Base-by-base conservation (phyloP, 2,888 invertebrate genomes). In the Tanypteryx hageni region DNA sequence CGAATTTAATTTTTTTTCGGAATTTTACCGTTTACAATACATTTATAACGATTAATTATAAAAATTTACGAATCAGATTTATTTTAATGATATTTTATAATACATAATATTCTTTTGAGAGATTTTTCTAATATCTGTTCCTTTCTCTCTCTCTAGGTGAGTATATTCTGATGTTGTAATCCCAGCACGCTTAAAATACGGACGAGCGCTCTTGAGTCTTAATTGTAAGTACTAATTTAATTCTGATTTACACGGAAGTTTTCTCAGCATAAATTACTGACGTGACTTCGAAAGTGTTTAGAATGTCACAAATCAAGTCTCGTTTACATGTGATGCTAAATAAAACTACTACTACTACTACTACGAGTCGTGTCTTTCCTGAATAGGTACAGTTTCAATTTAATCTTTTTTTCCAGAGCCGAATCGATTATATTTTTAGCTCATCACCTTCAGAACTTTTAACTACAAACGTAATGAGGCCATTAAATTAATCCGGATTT, bases 401-500 rank as follows among this genome's bases (percentile, higher is more conserved):
- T 27, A 13, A 18, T 13, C 76, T 13, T 27, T 10, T 14, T 76
- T 76, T 76, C 27, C 76, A n/a, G n/a, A n/a, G n/a, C n/a, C 44
- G 44, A 44, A 13, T 61, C 61, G 11, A 11, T 27, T 76, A 27
- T 76, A 27, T 10, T 76, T 27, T 76, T 27, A 22, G 13, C 22
- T 27, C 68, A 18, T 22, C 22, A 68, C 27, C 27, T 2, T 76
- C 27, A 1, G 13, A 22, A 22, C 76, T 9, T 76, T 76, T 76
- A 22, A 76, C 76, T 9, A 4, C 27, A 27, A 76, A 18, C 16
- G 9, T 5, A 76, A 76, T 22, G 76, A 22, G 4, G 27, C 76
- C 8, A 11, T 76, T 76, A 76, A 76, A 76, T 76, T 76, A 76
- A 76, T 76, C 76, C 76, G 9, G 76, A 76, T 76, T 76, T 27